Evolutionary conservation across 2,113 vertebrate species (phyloP).

Genomic region (Isichthys henryi): DNA sequence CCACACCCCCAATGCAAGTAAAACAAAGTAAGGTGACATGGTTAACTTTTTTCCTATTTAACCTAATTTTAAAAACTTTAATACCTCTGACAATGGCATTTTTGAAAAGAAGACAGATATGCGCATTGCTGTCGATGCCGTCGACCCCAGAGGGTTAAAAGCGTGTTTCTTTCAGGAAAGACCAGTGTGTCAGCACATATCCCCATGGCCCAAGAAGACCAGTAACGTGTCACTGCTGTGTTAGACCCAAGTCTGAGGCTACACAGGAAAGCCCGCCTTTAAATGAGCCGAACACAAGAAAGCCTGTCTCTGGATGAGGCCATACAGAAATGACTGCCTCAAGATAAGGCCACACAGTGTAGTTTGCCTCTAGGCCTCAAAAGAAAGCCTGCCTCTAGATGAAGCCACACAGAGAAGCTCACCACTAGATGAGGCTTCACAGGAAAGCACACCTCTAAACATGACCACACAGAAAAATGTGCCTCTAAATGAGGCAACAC

Average conservation of each 20-base stretch:
- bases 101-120: no score
- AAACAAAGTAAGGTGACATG: no score
- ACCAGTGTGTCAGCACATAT: background rate
- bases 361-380: background rate
- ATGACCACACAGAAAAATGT: background rate
- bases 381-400: background rate
- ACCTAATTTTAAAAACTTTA: no score
- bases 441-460: background rate
- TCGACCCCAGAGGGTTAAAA: background rate
- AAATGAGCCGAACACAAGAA: background rate
- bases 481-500: background rate
- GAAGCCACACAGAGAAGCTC: no score
- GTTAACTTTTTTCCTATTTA: no score
- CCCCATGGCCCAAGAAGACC: background rate
- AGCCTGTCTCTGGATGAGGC: background rate
- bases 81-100: no score
- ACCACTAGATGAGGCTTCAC: background rate
- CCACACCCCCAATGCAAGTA: no score
- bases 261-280: background rate
- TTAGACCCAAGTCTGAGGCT: background rate
- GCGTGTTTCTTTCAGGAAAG: background rate
- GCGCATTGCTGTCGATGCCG: no score
- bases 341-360: background rate
- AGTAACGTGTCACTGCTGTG: background rate
- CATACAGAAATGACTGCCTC: background rate